Evolutionary conservation across 2,797 vertebrate genomes (phyloP).

Genomic region (Botia kubotai): DNA sequence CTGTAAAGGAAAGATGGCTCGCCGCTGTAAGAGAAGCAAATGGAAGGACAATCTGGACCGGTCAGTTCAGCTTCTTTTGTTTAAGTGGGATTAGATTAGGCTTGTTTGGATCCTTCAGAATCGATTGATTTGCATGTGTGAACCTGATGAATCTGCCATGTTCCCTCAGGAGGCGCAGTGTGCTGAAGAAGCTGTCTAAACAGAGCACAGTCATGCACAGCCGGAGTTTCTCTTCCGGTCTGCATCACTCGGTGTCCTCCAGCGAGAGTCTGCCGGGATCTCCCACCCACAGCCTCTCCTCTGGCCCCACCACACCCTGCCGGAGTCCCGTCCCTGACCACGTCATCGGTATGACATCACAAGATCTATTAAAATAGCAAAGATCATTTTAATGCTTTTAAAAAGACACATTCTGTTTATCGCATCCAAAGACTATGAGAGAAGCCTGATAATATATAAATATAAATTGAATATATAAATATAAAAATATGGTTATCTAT

Average conservation of each 20-base stretch:
- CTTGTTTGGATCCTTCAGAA: too few relatives aligned
- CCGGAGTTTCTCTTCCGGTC: constrained; percentile 93
- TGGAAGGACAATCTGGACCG: constrained; percentile 90
- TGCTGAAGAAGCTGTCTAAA: constrained; percentile 94
- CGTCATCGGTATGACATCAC: constrained; percentile 71
- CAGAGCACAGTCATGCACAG: constrained; percentile 90
- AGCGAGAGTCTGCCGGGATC: constrained; percentile 95
- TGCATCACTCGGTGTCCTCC: constrained; percentile 94
- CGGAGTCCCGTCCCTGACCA: constrained; percentile 88
- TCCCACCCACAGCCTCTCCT: constrained; percentile 93
- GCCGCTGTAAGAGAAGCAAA: constrained; percentile 88
- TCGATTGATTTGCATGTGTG: background rate
- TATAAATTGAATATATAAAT: too few relatives aligned
- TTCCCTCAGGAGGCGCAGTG: constrained; percentile 81
- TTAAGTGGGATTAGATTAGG: too few relatives aligned
- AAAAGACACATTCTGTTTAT: too few relatives aligned
- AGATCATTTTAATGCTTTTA: too few relatives aligned
- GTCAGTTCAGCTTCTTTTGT: constrained; percentile 70
- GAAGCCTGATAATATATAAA: too few relatives aligned
- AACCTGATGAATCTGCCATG: background rate
- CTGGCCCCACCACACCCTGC: constrained; percentile 88
- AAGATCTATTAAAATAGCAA: too few relatives aligned
- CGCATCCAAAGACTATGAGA: too few relatives aligned
- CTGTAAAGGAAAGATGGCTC: constrained; percentile 92
- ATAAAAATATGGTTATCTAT: too few relatives aligned